phyloP scores from a whole-genome alignment of 2,888 invertebrate species.

The Mythimna impura region DNA sequence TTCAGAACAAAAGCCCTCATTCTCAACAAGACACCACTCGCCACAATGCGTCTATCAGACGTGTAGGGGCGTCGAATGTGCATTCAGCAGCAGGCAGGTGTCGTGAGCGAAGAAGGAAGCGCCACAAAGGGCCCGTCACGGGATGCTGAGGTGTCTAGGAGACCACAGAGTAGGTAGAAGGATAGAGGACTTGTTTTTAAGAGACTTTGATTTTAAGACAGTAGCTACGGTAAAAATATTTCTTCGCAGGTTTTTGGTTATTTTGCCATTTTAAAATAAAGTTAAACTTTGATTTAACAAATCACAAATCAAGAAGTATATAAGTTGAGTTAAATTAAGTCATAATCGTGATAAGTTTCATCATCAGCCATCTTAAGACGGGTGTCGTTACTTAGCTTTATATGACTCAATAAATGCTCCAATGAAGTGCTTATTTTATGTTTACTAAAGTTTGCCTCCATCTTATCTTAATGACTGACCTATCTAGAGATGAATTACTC shows the following conservation, averaged over 20 bases:
- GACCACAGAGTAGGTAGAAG: slow-evolving; percentile 58
- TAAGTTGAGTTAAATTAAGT: neutral
- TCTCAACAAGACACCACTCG: slow-evolving; percentile 35
- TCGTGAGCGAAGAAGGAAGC: slow-evolving; percentile 76
- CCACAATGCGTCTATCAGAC: slow-evolving; percentile 67
- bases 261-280: too few species aligned
- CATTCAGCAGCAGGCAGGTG: slow-evolving; percentile 75
- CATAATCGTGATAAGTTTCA: neutral
- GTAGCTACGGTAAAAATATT: too few species aligned
- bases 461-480: slow-evolving; percentile 26
- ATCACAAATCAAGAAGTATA: neutral
- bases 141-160: slow-evolving; percentile 75
- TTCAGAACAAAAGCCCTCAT: slow-evolving; percentile 41
- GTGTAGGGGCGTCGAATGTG: slow-evolving; percentile 76
- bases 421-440: neutral
- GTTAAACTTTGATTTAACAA: too few species aligned
- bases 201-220: neutral
- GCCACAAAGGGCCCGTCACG: slow-evolving; percentile 79
- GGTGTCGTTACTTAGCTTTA: neutral
- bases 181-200: slow-evolving; percentile 1
- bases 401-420: neutral
- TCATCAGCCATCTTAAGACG: neutral
- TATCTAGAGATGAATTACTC: slow-evolving; percentile 56
- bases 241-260: too few species aligned
- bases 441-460: neutral